A percentile compares a stretch with the other conserved stretches of the same genome.
phyloP scores from a whole-genome alignment of 2,888 invertebrate species.

The Hirtodrosophila trivittata region DNA sequence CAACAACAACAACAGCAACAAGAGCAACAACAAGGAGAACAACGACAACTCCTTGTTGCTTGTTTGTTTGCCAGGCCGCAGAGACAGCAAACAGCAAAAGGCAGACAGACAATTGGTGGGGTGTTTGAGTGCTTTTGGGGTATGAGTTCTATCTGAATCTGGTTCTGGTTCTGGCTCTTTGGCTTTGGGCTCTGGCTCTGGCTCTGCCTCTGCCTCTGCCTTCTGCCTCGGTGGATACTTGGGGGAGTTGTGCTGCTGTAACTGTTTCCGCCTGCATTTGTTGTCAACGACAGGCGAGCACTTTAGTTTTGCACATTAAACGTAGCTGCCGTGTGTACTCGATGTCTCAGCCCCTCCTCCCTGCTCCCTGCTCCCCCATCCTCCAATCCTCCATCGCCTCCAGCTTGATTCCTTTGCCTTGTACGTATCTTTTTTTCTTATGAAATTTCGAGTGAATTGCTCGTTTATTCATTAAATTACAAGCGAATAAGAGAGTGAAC shows the following conservation, averaged over 20 bases:
- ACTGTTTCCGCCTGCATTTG: constrained; percentile 45
- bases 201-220: background rate
- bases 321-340: constrained; percentile 30
- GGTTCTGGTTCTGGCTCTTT: background rate
- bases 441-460: constrained; percentile 58
- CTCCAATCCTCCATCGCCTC: background rate
- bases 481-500: constrained; percentile 46
- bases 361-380: background rate
- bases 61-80: constrained; percentile 52
- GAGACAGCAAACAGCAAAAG: constrained; percentile 52
- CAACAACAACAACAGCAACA: background rate
- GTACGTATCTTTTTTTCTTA: constrained; percentile 26
- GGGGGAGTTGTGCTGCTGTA: constrained; percentile 2
- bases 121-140: background rate
- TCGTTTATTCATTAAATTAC: constrained; percentile 68
- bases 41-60: constrained; percentile 49
- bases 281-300: constrained; percentile 59
- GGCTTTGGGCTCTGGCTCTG: background rate
- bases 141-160: constrained; percentile 7
- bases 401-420: background rate
- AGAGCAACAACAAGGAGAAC: constrained; percentile 4
- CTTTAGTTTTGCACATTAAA: constrained; percentile 57
- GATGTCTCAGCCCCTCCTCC: too few relatives aligned
- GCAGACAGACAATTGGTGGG: constrained; percentile 18
- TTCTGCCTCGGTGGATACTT: background rate